A percentile compares a stretch with the other conserved stretches of the same genome.
These are phyloP conservation scores for Crocallis elinguaria DNA, from an alignment of 2,888 invertebrate genomes.

Conservation along the genomic window DNA sequence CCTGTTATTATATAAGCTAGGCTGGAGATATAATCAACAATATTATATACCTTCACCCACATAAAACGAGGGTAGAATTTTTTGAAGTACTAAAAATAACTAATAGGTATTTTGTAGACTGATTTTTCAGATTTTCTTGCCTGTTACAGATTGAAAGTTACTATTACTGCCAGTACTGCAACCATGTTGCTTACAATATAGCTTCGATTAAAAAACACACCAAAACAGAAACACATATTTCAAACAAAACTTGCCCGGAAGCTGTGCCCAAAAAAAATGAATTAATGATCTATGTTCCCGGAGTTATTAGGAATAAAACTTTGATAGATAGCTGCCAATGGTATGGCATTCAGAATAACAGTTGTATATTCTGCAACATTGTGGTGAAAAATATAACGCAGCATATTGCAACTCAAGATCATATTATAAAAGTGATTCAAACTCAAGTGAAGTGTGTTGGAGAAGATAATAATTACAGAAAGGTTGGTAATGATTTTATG, in stretches of 20 bases:
- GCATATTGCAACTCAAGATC: slow-evolving; percentile 47
- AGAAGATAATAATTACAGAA: slow-evolving; percentile 48
- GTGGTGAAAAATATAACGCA: slow-evolving; percentile 29
- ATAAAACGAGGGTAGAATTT: too few relatives aligned
- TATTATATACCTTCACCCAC: too few relatives aligned
- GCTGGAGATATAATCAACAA: too few relatives aligned
- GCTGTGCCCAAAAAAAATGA: slow-evolving; percentile 26
- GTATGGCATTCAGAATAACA: slow-evolving; percentile 52
- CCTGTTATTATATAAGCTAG: too few relatives aligned
- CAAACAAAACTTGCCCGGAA: slow-evolving; percentile 11
- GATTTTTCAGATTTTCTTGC: too few relatives aligned
- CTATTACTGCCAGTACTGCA: slow-evolving; percentile 65
- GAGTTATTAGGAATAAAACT: slow-evolving; percentile 45
- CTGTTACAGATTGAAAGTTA: slow-evolving; percentile 52
- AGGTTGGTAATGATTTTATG: too few relatives aligned
- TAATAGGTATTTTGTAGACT: too few relatives aligned
- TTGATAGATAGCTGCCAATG: slow-evolving; percentile 51
- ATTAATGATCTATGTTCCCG: slow-evolving; percentile 36
- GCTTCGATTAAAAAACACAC: slow-evolving; percentile 46
- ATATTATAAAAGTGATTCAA: slow-evolving; percentile 55
- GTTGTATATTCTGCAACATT: slow-evolving; percentile 54
- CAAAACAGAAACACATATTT: slow-evolving; percentile 42
- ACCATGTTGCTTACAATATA: slow-evolving; percentile 38
- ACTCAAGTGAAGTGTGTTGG: slow-evolving; percentile 36
- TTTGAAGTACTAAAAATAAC: too few relatives aligned